Base-by-base conservation (phyloP, 1,140 invertebrate genomes). In the Heterodera carotae region DNA sequence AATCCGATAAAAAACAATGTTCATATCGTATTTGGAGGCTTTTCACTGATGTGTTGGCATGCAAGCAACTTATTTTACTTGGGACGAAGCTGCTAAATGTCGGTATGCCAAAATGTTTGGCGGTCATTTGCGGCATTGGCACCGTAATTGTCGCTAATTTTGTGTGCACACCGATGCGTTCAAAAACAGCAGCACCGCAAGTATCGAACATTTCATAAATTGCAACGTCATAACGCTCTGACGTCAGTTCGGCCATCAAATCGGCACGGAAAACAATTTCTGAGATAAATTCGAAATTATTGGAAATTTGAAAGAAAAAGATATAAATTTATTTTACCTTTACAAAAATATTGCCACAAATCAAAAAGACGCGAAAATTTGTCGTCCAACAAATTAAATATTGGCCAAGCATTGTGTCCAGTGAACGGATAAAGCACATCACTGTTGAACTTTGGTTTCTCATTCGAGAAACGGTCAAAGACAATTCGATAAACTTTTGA, bases 161-260 rank as follows among this genome's bases (percentile, higher is more conserved):
- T 15, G 77, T 78, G 48, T 68, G 67, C 34, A 78, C 67, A 8
- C 73, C 73, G 60, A 78, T n/a, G 33, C 60, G 56, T 15, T 78
- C 72, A 56, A 78, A 76, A 15, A 78, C 27, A 15, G 72, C 77
- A 27, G 29, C 27, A n/a, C 70, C 18, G 34, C 77, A 78, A 7
- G 25, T 36, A n/a, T 77, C 62, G 34, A 56, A 78, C 22, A 69
- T 27, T 34, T 78, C 77, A n/a, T 69, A 12, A 39, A 78, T 67
- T 15, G 34, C 77, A 22, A 79, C 76, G 59, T 78, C 77, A 62
- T 78, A 78, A 2, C 60, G 59, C 48, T 78, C 64, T 2, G 12
- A 15, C 15, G 25, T 36, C 43, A 78, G 59, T 29, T 33, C 62
- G 62, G 8, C 62, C 62, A 66, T 6, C 29, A 66, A 34, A 31